A percentile compares a stretch with the other conserved stretches of the same genome.
Evolutionary conservation across 2,797 vertebrate species (phyloP).

Genomic region (Epinephelus coioides): DNA sequence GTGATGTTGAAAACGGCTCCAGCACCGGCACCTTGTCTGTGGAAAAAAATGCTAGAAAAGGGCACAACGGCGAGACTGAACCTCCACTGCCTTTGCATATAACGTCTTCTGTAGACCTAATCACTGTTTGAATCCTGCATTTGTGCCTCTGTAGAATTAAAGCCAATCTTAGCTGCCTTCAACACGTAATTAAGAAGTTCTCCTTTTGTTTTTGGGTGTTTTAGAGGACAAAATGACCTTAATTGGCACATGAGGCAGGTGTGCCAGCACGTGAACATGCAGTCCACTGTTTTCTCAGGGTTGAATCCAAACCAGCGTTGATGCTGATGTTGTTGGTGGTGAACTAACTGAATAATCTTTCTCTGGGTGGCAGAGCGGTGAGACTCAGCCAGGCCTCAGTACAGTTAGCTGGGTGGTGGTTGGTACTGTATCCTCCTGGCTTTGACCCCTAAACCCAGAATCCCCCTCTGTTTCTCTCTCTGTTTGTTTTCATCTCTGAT

Average conservation of each 20-base stretch:
- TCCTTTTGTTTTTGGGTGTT: slow-evolving; percentile 24
- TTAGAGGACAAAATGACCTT: slow-evolving; percentile 19
- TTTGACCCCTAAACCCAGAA: slow-evolving; percentile 52
- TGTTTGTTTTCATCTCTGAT: slow-evolving; percentile 50
- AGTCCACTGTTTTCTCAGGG: slow-evolving; percentile 84
- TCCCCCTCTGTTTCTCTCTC: not conserved
- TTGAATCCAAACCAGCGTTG: slow-evolving; percentile 75
- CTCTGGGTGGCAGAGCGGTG: slow-evolving; percentile 43
- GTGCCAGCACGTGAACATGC: slow-evolving; percentile 64
- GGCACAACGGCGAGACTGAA: slow-evolving; percentile 60
- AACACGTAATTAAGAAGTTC: slow-evolving; percentile 37
- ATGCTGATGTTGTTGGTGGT: slow-evolving; percentile 56
- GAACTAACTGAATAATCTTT: slow-evolving; percentile 56
- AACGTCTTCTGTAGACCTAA: slow-evolving; percentile 55
- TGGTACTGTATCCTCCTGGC: slow-evolving; percentile 55
- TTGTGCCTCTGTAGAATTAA: slow-evolving; percentile 48
- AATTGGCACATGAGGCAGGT: slow-evolving; percentile 38
- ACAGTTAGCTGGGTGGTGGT: slow-evolving; percentile 38
- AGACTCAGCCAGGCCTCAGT: slow-evolving; percentile 41
- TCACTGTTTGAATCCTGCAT: slow-evolving; percentile 66
- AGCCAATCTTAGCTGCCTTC: slow-evolving; percentile 38
- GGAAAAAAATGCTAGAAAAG: slow-evolving; percentile 32
- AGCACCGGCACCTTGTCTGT: slow-evolving; percentile 64
- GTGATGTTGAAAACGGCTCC: slow-evolving; percentile 30
- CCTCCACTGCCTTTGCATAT: slow-evolving; percentile 39